A percentile compares a stretch with the other conserved stretches of the same genome.
Conservation (phyloP, 2,113 vertebrate species). For the Agapornis roseicollis region DNA sequence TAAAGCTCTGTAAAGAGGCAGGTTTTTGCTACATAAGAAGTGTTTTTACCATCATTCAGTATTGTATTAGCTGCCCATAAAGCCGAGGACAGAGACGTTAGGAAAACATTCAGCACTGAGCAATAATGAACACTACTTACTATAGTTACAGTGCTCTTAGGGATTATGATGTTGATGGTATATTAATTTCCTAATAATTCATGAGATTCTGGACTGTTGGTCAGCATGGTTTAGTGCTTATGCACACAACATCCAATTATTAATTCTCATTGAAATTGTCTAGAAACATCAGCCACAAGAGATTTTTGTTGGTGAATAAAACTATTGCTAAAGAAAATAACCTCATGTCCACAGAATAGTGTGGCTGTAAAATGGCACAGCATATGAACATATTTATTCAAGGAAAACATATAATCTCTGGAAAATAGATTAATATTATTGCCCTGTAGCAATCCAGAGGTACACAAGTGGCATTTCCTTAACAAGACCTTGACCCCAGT, state of each 20-base stretch:
- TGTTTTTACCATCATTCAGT: neutral
- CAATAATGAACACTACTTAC: neutral
- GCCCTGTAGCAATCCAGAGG: neutral
- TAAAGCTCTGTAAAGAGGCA: neutral
- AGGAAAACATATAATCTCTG: neutral
- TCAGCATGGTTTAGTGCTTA: neutral
- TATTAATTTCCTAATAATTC: neutral
- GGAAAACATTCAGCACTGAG: neutral
- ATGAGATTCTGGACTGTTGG: neutral
- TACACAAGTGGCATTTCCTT: neutral
- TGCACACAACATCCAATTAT: neutral
- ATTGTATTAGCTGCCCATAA: slow-evolving; percentile 20
- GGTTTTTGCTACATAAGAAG: neutral
- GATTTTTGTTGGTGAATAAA: neutral
- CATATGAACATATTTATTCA: neutral
- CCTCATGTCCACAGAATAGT: neutral
- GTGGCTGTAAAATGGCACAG: neutral
- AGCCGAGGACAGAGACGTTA: neutral
- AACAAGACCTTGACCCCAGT: neutral
- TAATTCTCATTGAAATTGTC: neutral
- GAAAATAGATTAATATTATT: neutral
- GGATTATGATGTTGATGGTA: neutral
- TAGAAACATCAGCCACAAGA: neutral
- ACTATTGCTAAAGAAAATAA: neutral
- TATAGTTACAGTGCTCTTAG: neutral